Base-by-base conservation (phyloP, 1,140 invertebrate genomes). In the Sarcophaga bullata region DNA sequence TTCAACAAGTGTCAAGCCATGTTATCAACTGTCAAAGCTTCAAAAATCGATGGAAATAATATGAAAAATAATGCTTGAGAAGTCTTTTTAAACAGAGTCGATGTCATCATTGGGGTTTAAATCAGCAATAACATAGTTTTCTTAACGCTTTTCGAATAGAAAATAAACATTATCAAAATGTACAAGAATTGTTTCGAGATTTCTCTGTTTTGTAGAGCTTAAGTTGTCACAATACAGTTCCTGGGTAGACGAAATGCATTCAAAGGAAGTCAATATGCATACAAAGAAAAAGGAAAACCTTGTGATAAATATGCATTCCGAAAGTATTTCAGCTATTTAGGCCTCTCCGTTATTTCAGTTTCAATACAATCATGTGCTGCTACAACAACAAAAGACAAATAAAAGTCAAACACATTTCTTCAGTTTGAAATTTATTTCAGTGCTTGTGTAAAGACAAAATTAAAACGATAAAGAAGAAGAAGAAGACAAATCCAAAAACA, bases 291-390 rank as follows among this genome's bases (percentile, higher is more conserved):
- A 58, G 54, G 54, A 58, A 58, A 58, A n/a, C 54, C 62, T 68
- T 68, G 62, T 68, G 62, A 68, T 25, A 68, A 68, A 68, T 19
- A 68, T 68, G 62, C 62, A 68, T 68, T 49, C 75, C 11, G 19
- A 19, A 52, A 52, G 11, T 78, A 78, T 78, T 78, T 50, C 75
- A 78, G 50, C 75, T 78, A 78, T 78, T 78, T 78, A 78, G 75
- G 75, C 75, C 75, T 78, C 75, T 49, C 75, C 75, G 75, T 78
- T 78, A 78, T 78, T 78, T 78, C 13, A 78, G 49, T 78, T 78
- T 78, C 75, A 78, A 78, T 78, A 78, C 37, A n/a, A 72, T 49
- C 75, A 78, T 78, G 48, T 78, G 75, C 75, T 19, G 50, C 17
- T 19, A 25, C 58, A n/a, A n/a, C 37, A 19, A 9, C 62, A 72